Evolutionary conservation across 2,113 vertebrate species (phyloP), one percentile per base, ranked within the genome.

Genomic region (Leiothrix lutea): DNA sequence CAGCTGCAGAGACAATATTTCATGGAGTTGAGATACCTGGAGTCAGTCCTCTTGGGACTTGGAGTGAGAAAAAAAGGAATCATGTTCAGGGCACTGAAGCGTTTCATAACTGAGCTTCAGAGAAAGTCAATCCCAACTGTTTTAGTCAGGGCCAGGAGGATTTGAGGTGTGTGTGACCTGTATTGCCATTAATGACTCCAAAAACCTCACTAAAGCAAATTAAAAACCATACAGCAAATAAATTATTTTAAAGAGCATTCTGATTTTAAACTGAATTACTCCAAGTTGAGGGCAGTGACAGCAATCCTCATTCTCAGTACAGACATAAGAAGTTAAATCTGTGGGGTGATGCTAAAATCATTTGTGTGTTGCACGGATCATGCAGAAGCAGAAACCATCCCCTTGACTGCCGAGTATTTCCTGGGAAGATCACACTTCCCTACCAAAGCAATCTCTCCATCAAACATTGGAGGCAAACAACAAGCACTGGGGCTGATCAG

Each of bases 1-100:
- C 38, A 51, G 25, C 82, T 90, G 71, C 85, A 83, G 92, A 96
- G 82, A 95, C 86, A 91, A 78, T 90, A 93, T 96, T 97, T 97
- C 90, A 96, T 60, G 64, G 85, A 92, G n/a, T 90, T 56, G 56
- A 79, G 44, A 92, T 62, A 88, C 42, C 64, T 80, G 88, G 64
- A 96, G 79, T 45, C 72, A 88, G 92, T 80, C 45, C 93, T 78
- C 75, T 7, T 33, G 90, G 95, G 94, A 88, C 71, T 66, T 24
- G 31, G 53, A 77, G 31, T 36, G 88, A 96, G 64, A 51, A 53
- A 81, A 79, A 61, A 47, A 38, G 53, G 53, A 74, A 61, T 56
- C 64, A n/a, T n/a, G 71, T 84, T 82, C 75, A 31, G 79, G 71
- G 92, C 93, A 90, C 74, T 95, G 94, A 95, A 93, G 88, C 93